These are phyloP conservation scores for Threskiornis aethiopicus DNA, from an alignment of 2,797 vertebrate species.

Conservation along the genomic window DNA sequence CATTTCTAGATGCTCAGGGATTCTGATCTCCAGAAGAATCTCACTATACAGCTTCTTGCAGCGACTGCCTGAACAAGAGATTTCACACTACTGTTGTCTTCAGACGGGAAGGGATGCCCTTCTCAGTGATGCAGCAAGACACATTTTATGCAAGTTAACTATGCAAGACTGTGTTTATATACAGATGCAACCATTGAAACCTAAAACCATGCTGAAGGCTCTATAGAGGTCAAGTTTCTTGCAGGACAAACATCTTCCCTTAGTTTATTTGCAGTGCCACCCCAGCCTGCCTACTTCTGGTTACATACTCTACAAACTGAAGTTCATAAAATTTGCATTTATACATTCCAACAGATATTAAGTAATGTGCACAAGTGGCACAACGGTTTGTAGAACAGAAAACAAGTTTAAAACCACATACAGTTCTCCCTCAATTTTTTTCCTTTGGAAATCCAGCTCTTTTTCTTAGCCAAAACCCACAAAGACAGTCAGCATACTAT, in stretches of 20 bases:
- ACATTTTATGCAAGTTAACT: not conserved
- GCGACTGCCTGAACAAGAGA: not conserved
- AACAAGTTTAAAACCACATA: conserved; percentile 16
- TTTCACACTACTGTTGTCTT: not conserved
- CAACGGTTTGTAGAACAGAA: conserved; percentile 2
- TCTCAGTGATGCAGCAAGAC: not conserved
- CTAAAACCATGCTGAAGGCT: not conserved
- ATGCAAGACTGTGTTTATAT: not conserved
- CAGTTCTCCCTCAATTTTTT: not conserved
- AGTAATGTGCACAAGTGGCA: not conserved
- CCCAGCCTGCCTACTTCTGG: not conserved
- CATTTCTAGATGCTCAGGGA: not conserved
- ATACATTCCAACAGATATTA: not conserved
- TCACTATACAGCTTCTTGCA: not conserved
- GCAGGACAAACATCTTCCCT: not conserved
- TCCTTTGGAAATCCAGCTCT: not conserved
- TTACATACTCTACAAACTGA: not conserved
- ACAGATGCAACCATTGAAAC: not conserved
- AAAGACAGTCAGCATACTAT: not conserved
- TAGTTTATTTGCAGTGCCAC: not conserved
- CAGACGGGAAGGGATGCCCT: not conserved
- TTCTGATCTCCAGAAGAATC: not conserved
- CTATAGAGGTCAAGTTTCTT: not conserved
- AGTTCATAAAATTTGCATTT: not conserved
- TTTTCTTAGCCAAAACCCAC: conserved; percentile 21